A percentile compares a stretch with the other conserved stretches of the same genome.
Evolutionary conservation across 2,797 vertebrate species (phyloP).

Genomic region (Trichosurus vulpecula): DNA sequence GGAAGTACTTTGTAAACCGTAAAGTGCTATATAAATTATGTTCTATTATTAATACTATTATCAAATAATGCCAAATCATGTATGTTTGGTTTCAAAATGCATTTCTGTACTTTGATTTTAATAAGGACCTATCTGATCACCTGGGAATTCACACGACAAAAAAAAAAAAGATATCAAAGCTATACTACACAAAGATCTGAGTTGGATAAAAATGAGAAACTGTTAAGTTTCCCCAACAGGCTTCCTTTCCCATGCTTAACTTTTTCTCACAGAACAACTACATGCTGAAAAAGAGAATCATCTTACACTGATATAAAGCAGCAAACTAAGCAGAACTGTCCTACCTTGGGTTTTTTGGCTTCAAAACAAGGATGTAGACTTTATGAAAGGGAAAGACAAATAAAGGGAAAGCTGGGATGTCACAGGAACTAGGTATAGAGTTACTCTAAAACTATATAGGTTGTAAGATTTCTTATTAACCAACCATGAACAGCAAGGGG

Average conservation of each 20-base stretch:
- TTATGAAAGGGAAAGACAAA: conserved; percentile 67
- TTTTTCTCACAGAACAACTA: conserved; percentile 48
- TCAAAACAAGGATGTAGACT: conserved; percentile 27
- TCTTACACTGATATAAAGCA: background rate
- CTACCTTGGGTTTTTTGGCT: conserved; percentile 47
- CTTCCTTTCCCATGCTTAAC: conserved; percentile 62
- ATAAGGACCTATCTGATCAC: conserved; percentile 72
- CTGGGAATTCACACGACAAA: conserved; percentile 67
- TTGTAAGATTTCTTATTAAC: conserved; percentile 71
- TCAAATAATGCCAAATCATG: conserved; percentile 82
- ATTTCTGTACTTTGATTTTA: conserved; percentile 77
- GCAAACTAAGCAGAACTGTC: conserved; percentile 57
- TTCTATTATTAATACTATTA: background rate
- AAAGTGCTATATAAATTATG: background rate
- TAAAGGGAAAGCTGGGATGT: conserved; percentile 66
- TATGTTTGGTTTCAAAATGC: conserved; percentile 78
- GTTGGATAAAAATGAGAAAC: conserved; percentile 54
- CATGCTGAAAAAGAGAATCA: conserved; percentile 15
- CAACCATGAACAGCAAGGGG: background rate
- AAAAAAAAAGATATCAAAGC: conserved; percentile 52
- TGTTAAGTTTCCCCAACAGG: conserved; percentile 53
- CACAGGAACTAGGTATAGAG: conserved; percentile 58
- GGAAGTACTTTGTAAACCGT: background rate
- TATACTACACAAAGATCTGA: conserved; percentile 58
- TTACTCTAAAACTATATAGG: conserved; percentile 69